Base-by-base conservation (phyloP, 2,888 invertebrate genomes). In the Gasteruption jaculator region DNA sequence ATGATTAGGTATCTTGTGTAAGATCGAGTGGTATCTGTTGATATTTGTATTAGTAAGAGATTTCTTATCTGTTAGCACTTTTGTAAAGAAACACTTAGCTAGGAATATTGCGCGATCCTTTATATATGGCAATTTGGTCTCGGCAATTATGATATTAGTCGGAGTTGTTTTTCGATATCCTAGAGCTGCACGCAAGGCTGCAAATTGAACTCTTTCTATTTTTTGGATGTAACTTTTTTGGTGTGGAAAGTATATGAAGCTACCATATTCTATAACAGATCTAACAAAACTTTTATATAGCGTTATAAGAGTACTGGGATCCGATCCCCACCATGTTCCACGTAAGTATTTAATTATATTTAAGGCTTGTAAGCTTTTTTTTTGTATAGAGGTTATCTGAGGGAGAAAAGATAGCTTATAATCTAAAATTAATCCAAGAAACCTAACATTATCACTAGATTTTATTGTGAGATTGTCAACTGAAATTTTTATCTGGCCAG, bases 221-320 rank as follows among this genome's bases (percentile, higher is more conserved):
- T 38, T 30, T 8, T 36, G 4, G 8, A 7, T 20, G 5, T 21
- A 10, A 4, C 15, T 30, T 19, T 41, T 32, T 1, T 24, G 26
- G 8, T 3, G 30, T 7, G 47, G 47, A n/a, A n/a, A n/a, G n/a
- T n/a, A n/a, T 10, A 45, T 22, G 24, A 43, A 43, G 11, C 37
- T 25, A n/a, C 38, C 43, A 34, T 47, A 43, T 6, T 50, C 45
- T 6, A 48, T 29, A 5, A 24, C 27, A 7, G 47, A 43, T 16
- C 47, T 11, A 3, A 50, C 35, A 24, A 30, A 39, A 18, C 47
- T 50, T 34, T 48, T 49, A 30, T 50, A 47, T 11, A 45, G 19
- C 2, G 30, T 43, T 4, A 41, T 12, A 8, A 50, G 34, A 1
- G 45, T 50, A 22, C 39, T 26, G 1, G 41, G 41, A 21, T 43